phyloP scores from a whole-genome alignment of 2,888 invertebrate genomes.

The Chaetogeoica ovagalla region DNA sequence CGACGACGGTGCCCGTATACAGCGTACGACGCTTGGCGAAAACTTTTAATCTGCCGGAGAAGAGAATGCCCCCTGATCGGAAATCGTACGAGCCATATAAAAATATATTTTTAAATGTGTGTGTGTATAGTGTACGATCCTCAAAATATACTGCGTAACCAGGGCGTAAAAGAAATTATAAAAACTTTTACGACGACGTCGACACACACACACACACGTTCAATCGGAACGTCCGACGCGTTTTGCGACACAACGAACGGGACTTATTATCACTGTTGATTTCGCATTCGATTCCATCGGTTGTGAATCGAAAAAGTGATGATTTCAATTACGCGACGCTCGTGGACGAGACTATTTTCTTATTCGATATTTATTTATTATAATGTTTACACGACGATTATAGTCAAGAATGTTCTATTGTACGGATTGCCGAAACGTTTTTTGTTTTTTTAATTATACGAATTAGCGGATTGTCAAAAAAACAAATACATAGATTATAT shows the following conservation, averaged over 20 bases:
- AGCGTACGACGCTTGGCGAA: neutral
- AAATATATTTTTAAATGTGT: too few relatives aligned
- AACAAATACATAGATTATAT: too few relatives aligned
- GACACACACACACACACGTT: neutral
- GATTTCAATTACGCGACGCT: too few relatives aligned
- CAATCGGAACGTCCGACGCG: neutral
- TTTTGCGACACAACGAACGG: neutral
- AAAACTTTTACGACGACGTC: conserved; percentile 26
- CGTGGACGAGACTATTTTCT: too few relatives aligned
- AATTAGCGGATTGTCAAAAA: too few relatives aligned
- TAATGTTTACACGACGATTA: too few relatives aligned
- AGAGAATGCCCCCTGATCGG: conserved; percentile 15
- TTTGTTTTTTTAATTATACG: too few relatives aligned
- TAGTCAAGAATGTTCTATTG: too few relatives aligned
- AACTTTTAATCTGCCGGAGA: conserved; percentile 27
- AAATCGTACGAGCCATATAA: conserved; percentile 13
- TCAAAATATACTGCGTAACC: neutral
- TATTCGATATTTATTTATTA: too few relatives aligned
- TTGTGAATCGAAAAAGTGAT: neutral
- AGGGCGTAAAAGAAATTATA: conserved; percentile 26
- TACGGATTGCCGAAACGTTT: too few relatives aligned
- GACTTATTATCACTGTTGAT: neutral
- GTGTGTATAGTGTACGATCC: too few relatives aligned
- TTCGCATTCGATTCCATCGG: neutral
- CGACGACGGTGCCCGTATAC: too few relatives aligned